These are phyloP conservation scores for Cinclus mexicanus DNA, from an alignment of 2,113 vertebrate species.

Conservation along the genomic window DNA sequence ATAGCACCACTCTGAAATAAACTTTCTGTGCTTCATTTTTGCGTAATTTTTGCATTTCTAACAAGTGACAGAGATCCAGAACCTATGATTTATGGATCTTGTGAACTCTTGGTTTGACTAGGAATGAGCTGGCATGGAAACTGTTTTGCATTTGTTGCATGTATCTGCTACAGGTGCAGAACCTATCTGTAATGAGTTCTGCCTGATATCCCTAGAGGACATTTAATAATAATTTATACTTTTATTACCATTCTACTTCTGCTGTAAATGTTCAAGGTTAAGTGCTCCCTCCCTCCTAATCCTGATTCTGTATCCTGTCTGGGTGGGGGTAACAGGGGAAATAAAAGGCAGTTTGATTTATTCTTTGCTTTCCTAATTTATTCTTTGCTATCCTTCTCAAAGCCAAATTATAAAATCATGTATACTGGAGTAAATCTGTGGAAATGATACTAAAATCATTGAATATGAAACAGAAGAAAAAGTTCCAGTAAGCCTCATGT, in stretches of 20 bases:
- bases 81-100: background rate
- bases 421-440: background rate
- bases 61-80: background rate
- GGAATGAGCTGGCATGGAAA: background rate
- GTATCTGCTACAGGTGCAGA: conserved; percentile 20
- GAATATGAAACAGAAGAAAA: background rate
- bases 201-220: background rate
- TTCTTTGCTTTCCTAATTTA: background rate
- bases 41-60: background rate
- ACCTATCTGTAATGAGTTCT: background rate
- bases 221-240: conserved; percentile 51
- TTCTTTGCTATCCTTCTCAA: background rate
- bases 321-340: background rate
- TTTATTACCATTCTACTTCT: background rate
- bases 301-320: background rate
- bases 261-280: conserved; percentile 33
- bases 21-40: background rate
- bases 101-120: background rate
- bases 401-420: background rate
- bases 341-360: background rate
- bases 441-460: background rate
- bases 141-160: conserved; percentile 2
- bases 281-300: background rate
- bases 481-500: background rate
- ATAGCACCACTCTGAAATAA: background rate